A percentile compares a stretch with the other conserved stretches of the same genome.
Conservation (phyloP, 2,797 vertebrate genomes). For the Champsocephalus esox region DNA sequence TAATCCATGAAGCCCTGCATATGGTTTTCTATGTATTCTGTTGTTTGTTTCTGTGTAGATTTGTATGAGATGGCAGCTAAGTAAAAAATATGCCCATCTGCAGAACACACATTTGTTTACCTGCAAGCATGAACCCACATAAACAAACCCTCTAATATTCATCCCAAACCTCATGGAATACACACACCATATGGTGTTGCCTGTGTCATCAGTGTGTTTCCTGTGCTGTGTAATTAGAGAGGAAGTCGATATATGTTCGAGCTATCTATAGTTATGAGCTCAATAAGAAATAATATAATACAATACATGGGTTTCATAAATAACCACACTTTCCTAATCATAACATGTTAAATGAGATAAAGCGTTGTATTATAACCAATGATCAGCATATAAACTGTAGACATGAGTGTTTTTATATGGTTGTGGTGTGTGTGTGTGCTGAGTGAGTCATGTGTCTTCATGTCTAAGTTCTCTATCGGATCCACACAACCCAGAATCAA, state of each 20-base stretch:
- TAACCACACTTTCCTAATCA: slow-evolving; percentile 1
- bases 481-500: slow-evolving; percentile 44
- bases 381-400: not conserved
- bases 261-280: slow-evolving; percentile 66
- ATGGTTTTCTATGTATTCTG: not conserved
- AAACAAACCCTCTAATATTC: slow-evolving; percentile 7
- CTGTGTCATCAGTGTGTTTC: slow-evolving; percentile 51
- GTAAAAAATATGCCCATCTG: slow-evolving; percentile 2
- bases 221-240: slow-evolving; percentile 71
- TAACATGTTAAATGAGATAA: not conserved
- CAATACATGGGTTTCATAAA: slow-evolving; percentile 20
- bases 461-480: slow-evolving; percentile 21
- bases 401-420: not conserved
- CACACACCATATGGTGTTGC: slow-evolving; percentile 41
- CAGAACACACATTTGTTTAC: slow-evolving; percentile 7
- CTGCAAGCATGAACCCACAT: not conserved
- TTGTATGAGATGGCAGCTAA: not conserved
- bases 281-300: slow-evolving; percentile 64
- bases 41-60: slow-evolving; percentile 13
- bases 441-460: not conserved
- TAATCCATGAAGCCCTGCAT: not conserved
- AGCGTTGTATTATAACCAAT: not conserved
- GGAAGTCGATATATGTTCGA: slow-evolving; percentile 67
- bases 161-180: not conserved
- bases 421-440: not conserved